Percentiles rank a stretch among this genome's conserved stretches.
These are phyloP conservation scores for Whitmania pigra DNA, from an alignment of 1,140 invertebrate genomes.

Conservation along the genomic window DNA sequence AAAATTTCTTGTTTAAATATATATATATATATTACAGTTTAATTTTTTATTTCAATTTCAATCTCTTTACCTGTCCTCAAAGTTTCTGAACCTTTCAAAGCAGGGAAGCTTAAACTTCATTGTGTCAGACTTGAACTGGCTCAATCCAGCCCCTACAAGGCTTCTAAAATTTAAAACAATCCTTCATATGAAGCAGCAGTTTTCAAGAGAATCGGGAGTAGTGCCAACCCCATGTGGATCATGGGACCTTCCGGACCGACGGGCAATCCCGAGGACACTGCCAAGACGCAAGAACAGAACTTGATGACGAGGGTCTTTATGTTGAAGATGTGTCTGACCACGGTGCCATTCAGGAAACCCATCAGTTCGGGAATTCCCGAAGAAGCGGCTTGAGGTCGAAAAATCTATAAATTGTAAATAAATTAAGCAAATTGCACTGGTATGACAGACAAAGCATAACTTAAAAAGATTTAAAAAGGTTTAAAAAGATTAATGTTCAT, in stretches of 20 bases:
- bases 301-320: slow-evolving; percentile 43
- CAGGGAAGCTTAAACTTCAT: slow-evolving; percentile 37
- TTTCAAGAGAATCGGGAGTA: neutral
- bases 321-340: slow-evolving; percentile 40
- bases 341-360: slow-evolving; percentile 43
- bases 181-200: neutral
- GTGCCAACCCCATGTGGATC: slow-evolving; percentile 40
- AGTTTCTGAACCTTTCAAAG: slow-evolving; percentile 41
- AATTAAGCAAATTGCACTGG: neutral
- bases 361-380: slow-evolving; percentile 45
- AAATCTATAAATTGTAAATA: slow-evolving; percentile 29
- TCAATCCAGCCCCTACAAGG: slow-evolving; percentile 41
- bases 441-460: neutral
- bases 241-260: slow-evolving; percentile 45
- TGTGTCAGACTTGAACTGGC: slow-evolving; percentile 40
- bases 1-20: no score
- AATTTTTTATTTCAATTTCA: no score
- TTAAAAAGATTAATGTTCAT: no score
- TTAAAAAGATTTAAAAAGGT: no score
- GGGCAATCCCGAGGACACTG: slow-evolving; percentile 43
- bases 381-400: slow-evolving; percentile 42
- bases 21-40: no score
- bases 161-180: slow-evolving; percentile 30
- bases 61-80: slow-evolving; percentile 36
- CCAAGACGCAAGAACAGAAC: slow-evolving; percentile 41